A percentile compares a stretch with the other conserved stretches of the same genome.
phyloP scores from a whole-genome alignment of 2,113 vertebrate genomes.

The Cryptomyrus ogoouensis region DNA sequence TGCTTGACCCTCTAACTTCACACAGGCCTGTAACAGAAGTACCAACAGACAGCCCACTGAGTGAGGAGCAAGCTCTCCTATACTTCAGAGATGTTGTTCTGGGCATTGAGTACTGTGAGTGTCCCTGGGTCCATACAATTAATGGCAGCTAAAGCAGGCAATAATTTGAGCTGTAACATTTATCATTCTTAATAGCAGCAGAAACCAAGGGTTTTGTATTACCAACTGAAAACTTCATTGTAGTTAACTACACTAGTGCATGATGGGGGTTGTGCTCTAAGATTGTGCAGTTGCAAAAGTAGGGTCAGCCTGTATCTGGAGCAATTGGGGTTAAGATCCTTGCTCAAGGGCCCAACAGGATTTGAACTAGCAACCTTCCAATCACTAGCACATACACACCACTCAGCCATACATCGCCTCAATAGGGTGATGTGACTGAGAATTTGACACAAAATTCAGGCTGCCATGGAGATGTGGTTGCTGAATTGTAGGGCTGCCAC shows the following conservation, averaged over 20 bases:
- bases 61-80: conserved; percentile 78
- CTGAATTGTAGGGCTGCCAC: too few relatives aligned
- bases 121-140: neutral
- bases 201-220: neutral
- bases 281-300: neutral
- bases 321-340: too few relatives aligned
- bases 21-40: conserved; percentile 89
- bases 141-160: neutral
- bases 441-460: too few relatives aligned
- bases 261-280: neutral
- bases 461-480: too few relatives aligned
- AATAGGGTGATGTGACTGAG: too few relatives aligned
- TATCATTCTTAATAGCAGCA: neutral
- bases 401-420: too few relatives aligned
- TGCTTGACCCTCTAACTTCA: neutral
- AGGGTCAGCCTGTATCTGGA: too few relatives aligned
- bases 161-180: neutral
- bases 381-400: too few relatives aligned
- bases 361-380: too few relatives aligned
- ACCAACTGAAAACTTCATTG: neutral
- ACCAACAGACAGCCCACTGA: conserved; percentile 75
- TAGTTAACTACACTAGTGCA: neutral
- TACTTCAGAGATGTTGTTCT: conserved; percentile 86
- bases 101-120: conserved; percentile 93
- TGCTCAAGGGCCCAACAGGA: too few relatives aligned